Evolutionary conservation across 2,888 invertebrate species (phyloP).

Genomic region (Pyrrhia umbra): DNA sequence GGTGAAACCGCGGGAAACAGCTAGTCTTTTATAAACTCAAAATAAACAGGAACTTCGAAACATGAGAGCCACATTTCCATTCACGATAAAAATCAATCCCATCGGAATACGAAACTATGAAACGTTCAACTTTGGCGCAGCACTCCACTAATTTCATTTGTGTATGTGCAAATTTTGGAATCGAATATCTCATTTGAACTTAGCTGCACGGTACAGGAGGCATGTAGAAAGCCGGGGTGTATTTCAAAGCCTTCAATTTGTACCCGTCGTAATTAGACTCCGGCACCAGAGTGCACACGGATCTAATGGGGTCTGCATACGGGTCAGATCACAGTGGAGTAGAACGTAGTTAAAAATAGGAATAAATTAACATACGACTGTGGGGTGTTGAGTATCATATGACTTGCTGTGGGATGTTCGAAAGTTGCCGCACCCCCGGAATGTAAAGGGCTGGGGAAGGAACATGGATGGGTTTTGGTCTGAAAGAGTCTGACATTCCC

Average conservation of each 20-base stretch:
- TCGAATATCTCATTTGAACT: slow-evolving; percentile 67
- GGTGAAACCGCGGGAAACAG: no score
- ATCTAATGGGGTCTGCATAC: slow-evolving; percentile 63
- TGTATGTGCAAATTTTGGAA: slow-evolving; percentile 54
- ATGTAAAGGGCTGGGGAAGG: no score
- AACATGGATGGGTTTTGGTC: no score
- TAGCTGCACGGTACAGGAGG: slow-evolving; percentile 59
- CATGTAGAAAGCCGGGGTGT: slow-evolving; percentile 67
- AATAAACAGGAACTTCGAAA: neutral
- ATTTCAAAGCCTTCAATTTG: slow-evolving; percentile 81
- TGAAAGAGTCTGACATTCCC: no score
- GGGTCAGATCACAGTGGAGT: slow-evolving; percentile 60
- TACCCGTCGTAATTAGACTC: slow-evolving; percentile 77
- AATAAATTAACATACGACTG: slow-evolving; percentile 52
- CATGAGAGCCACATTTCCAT: neutral
- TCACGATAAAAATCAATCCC: slow-evolving; percentile 12
- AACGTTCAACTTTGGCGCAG: slow-evolving; percentile 24
- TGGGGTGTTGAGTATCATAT: slow-evolving; percentile 27
- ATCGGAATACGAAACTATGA: slow-evolving; percentile 11
- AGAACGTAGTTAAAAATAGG: slow-evolving; percentile 43
- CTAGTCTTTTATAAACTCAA: no score
- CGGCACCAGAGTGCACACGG: slow-evolving; percentile 63
- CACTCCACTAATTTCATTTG: slow-evolving; percentile 48
- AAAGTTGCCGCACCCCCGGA: no score
- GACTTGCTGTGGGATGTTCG: no score